A percentile compares a stretch with the other conserved stretches of the same genome.
Evolutionary conservation across 2,888 invertebrate species (phyloP).

Genomic region (Camponotus fellah): DNA sequence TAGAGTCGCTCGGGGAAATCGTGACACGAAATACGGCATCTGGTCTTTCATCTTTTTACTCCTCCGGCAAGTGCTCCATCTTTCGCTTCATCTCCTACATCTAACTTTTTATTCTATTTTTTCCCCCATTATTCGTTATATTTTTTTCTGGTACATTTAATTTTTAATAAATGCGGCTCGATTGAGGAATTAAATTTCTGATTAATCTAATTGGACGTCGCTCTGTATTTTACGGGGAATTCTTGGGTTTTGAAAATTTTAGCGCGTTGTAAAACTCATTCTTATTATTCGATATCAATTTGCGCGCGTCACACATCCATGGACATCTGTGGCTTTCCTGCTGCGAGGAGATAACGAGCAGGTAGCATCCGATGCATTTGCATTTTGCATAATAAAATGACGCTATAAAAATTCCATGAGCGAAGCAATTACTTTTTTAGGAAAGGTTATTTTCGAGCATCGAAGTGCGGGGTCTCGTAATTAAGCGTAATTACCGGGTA

Average conservation of each 20-base stretch:
- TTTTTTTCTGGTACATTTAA: neutral
- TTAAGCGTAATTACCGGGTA: slow-evolving; percentile 70
- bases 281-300: slow-evolving; percentile 17
- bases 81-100: neutral
- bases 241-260: neutral
- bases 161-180: neutral
- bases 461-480: slow-evolving; percentile 62
- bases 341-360: slow-evolving; percentile 18
- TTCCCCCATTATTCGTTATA: neutral
- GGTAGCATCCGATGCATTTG: slow-evolving; percentile 30
- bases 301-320: neutral
- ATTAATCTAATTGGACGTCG: neutral
- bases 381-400: slow-evolving; percentile 51
- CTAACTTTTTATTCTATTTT: neutral
- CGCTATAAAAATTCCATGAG: slow-evolving; percentile 60
- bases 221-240: neutral
- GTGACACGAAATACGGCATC: neutral
- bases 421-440: slow-evolving; percentile 64
- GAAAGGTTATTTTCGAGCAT: slow-evolving; percentile 37
- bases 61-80: neutral
- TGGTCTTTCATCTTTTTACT: slow-evolving; percentile 2
- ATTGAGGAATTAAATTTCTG: neutral
- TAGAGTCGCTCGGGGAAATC: neutral
- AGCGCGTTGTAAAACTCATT: neutral
- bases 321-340: slow-evolving; percentile 21